These are phyloP conservation scores for Podarcis siculus DNA, from an alignment of 2,797 vertebrate genomes.

Conservation along the genomic window DNA sequence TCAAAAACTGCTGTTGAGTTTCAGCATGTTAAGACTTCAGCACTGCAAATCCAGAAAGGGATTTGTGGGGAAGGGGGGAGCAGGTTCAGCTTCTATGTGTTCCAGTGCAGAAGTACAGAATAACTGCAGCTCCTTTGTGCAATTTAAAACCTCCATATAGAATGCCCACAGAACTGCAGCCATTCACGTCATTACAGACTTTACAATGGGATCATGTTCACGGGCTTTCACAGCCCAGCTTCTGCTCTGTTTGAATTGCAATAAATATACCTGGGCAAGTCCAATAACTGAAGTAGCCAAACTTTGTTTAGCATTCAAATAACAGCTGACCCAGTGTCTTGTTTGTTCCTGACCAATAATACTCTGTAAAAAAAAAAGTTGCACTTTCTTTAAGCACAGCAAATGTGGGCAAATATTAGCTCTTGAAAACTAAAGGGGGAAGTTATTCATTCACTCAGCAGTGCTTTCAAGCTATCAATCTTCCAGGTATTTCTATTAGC, in stretches of 20 bases:
- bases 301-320: conserved; percentile 77
- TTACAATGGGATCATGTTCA: conserved; percentile 61
- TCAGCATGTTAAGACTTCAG: conserved; percentile 61
- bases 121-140: conserved; percentile 66
- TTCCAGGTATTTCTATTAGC: conserved; percentile 81
- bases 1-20: conserved; percentile 65
- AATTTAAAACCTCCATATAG: conserved; percentile 56
- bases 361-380: conserved; percentile 60
- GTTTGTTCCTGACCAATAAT: conserved; percentile 86
- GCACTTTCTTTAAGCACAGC: conserved; percentile 77
- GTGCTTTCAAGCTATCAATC: conserved; percentile 81
- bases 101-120: conserved; percentile 55
- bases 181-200: conserved; percentile 65
- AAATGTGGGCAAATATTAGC: conserved; percentile 83
- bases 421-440: conserved; percentile 78
- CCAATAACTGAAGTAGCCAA: conserved; percentile 56
- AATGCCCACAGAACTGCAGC: conserved; percentile 19
- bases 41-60: conserved; percentile 62
- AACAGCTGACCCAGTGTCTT: conserved; percentile 71
- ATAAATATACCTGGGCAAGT: conserved; percentile 51
- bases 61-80: neutral
- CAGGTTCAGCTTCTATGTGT: conserved; percentile 65
- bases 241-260: conserved; percentile 59
- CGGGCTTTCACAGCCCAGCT: conserved; percentile 45
- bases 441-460: conserved; percentile 84